phyloP scores from a whole-genome alignment of 2,888 invertebrate species.

The Diploptera punctata region DNA sequence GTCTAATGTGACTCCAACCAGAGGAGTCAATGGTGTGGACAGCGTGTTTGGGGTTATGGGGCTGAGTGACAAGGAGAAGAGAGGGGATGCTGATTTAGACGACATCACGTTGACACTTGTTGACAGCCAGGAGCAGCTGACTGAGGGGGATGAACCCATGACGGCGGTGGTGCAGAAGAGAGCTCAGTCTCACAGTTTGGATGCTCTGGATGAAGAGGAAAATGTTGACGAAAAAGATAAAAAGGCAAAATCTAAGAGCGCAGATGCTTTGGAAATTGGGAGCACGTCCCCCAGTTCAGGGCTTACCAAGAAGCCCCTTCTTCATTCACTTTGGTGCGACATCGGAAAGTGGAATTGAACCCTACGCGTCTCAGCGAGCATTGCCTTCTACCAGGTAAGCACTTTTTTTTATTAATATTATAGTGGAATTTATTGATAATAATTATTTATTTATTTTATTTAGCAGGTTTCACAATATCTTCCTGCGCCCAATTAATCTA shows the following conservation, averaged over 20 bases:
- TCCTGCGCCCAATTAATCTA: too few relatives aligned
- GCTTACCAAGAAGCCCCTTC: conserved; percentile 48
- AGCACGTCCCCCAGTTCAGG: conserved; percentile 1
- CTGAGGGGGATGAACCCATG: conserved; percentile 24
- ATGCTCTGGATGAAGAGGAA: conserved; percentile 41
- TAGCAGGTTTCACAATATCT: too few relatives aligned
- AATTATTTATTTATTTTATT: too few relatives aligned
- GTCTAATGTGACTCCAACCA: not conserved
- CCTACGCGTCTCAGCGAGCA: conserved; percentile 53
- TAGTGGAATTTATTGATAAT: too few relatives aligned
- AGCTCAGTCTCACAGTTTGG: conserved; percentile 38
- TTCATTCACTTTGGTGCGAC: conserved; percentile 66
- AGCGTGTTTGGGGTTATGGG: not conserved
- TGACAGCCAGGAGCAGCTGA: conserved; percentile 35
- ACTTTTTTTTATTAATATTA: not conserved
- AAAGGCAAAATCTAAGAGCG: conserved; percentile 41
- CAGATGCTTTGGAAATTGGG: conserved; percentile 45
- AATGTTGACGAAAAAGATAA: conserved; percentile 43
- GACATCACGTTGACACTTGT: conserved; percentile 43
- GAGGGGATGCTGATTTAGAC: conserved; percentile 42
- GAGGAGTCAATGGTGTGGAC: conserved; percentile 4
- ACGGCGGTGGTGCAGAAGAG: conserved; percentile 5
- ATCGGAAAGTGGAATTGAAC: conserved; percentile 66
- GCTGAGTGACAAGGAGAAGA: not conserved
- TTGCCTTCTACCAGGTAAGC: conserved; percentile 35